A percentile compares a stretch with the other conserved stretches of the same genome.
phyloP scores from a whole-genome alignment of 2,888 invertebrate genomes.

The Caenorhabditis doughertyi region DNA sequence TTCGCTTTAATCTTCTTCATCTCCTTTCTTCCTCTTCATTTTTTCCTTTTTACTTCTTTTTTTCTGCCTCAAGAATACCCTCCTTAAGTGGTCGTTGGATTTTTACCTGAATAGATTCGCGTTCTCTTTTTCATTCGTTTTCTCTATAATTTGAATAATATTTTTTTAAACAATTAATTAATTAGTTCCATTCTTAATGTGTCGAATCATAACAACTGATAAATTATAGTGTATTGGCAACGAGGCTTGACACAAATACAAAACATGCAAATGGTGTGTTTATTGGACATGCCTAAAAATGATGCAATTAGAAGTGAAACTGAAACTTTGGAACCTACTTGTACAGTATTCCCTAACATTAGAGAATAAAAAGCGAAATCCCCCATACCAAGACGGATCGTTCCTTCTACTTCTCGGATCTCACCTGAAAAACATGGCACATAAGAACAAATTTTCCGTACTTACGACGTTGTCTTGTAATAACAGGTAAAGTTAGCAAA shows the following conservation, averaged over 20 bases:
- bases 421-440: constrained; percentile 12
- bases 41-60: too few species aligned
- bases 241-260: constrained; percentile 50
- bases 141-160: too few species aligned
- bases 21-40: too few species aligned
- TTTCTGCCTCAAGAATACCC: too few species aligned
- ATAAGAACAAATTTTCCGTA: background rate
- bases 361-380: constrained; percentile 61
- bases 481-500: background rate
- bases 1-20: too few species aligned
- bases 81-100: too few species aligned
- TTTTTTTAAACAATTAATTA: too few species aligned
- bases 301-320: background rate
- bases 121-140: too few species aligned
- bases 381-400: constrained; percentile 53
- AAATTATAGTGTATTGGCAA: constrained; percentile 36
- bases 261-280: constrained; percentile 44
- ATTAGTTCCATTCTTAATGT: too few species aligned
- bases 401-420: constrained; percentile 42
- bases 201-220: too few species aligned
- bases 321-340: constrained; percentile 13
- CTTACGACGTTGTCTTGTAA: background rate
- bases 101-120: too few species aligned
- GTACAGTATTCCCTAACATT: constrained; percentile 57
- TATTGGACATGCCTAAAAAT: constrained; percentile 27